Evolutionary conservation across 2,888 invertebrate genomes (phyloP).

Genomic region (Kuschelorhynchus macadamiae): DNA sequence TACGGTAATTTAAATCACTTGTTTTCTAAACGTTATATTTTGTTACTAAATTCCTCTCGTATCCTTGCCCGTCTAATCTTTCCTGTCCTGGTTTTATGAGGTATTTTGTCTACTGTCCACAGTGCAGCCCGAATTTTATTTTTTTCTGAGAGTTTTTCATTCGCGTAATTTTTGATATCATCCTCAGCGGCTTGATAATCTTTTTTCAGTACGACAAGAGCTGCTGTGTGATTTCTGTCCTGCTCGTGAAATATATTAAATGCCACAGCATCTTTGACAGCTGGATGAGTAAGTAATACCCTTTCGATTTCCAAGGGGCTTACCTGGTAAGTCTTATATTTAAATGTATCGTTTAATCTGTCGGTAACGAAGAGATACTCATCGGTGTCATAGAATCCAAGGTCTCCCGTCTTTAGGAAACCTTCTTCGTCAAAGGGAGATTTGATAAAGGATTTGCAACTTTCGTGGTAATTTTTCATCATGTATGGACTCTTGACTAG

Average conservation of each 20-base stretch:
- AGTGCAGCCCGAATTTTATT: conserved; percentile 22
- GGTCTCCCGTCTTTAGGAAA: conserved; percentile 60
- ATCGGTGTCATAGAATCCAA: conserved; percentile 60
- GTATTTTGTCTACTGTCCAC: conserved; percentile 20
- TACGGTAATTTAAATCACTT: neutral
- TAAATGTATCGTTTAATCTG: conserved; percentile 60
- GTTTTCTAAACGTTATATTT: neutral
- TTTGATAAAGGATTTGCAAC: neutral
- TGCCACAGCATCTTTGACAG: conserved; percentile 57
- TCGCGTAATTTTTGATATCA: conserved; percentile 17
- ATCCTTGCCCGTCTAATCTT: conserved; percentile 16
- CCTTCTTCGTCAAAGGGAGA: conserved; percentile 56
- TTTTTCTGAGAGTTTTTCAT: conserved; percentile 26
- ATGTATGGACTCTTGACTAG: conserved; percentile 66
- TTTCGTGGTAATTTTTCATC: conserved; percentile 65
- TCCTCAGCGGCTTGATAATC: neutral
- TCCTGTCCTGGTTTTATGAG: conserved; percentile 28
- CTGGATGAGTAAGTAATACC: conserved; percentile 56
- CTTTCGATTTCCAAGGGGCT: conserved; percentile 58
- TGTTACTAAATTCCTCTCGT: conserved; percentile 11
- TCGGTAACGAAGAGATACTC: conserved; percentile 58
- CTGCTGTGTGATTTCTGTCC: conserved; percentile 56
- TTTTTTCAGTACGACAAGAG: conserved; percentile 13
- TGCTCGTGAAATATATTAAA: conserved; percentile 55
- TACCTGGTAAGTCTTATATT: conserved; percentile 61